phyloP scores from a whole-genome alignment of 2,113 vertebrate species.

The Chelonoidis abingdonii region DNA sequence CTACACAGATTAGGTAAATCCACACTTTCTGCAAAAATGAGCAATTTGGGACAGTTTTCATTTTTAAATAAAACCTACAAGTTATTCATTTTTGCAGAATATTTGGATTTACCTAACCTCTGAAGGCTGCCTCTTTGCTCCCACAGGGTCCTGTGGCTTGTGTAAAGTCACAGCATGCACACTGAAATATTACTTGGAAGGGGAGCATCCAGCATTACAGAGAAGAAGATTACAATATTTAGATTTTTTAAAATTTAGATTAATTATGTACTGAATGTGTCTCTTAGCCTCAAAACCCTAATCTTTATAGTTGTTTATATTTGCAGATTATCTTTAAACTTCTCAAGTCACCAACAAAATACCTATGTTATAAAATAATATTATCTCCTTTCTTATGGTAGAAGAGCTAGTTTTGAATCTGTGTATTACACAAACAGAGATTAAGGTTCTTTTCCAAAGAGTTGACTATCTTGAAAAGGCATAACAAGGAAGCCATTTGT shows the following conservation, averaged over 20 bases:
- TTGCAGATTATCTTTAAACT: background rate
- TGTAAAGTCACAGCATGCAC: background rate
- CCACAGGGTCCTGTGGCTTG: background rate
- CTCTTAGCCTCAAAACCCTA: background rate
- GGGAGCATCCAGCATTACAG: background rate
- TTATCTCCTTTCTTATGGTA: background rate
- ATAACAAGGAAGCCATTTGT: background rate
- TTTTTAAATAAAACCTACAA: background rate
- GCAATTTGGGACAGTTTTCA: background rate
- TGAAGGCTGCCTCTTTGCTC: background rate
- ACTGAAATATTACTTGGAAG: background rate
- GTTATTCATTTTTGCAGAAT: background rate
- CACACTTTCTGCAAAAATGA: background rate
- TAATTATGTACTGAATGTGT: background rate
- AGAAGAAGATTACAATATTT: background rate
- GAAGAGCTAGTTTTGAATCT: background rate
- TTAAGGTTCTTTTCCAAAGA: background rate
- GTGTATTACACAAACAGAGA: background rate
- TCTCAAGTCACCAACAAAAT: background rate
- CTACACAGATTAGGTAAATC: background rate
- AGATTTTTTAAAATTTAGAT: background rate
- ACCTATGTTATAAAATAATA: background rate
- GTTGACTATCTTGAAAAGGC: background rate
- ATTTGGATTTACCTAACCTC: background rate
- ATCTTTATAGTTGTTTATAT: background rate